Evolutionary conservation across 2,888 invertebrate species (phyloP).

Genomic region (Thereva unica): DNA sequence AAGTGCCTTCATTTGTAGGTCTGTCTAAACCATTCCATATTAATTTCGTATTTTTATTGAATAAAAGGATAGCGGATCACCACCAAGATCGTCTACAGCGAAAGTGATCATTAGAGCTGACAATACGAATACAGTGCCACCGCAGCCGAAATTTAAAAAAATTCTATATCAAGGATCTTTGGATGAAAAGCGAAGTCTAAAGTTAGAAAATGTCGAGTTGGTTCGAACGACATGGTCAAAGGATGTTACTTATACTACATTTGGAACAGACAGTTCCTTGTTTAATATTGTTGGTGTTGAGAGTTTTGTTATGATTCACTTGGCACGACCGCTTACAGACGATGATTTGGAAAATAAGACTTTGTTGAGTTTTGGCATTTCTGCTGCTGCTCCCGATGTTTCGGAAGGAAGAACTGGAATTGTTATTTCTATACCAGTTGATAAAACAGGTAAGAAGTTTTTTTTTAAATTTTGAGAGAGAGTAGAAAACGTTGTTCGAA

Average conservation of each 20-base stretch:
- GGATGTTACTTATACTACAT: slow-evolving; percentile 41
- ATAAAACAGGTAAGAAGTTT: neutral
- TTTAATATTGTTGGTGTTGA: slow-evolving; percentile 41
- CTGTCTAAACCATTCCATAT: slow-evolving; percentile 7
- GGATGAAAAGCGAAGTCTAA: slow-evolving; percentile 35
- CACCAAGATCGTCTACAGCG: slow-evolving; percentile 42
- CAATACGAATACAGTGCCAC: slow-evolving; percentile 41
- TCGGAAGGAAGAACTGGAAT: slow-evolving; percentile 41
- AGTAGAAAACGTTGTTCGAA: too few species aligned
- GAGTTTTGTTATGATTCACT: slow-evolving; percentile 39
- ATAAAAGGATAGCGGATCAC: slow-evolving; percentile 45
- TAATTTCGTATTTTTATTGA: neutral
- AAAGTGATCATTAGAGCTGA: slow-evolving; percentile 44
- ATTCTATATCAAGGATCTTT: slow-evolving; percentile 35
- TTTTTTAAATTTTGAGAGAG: too few species aligned
- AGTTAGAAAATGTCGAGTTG: slow-evolving; percentile 38
- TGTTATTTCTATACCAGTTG: slow-evolving; percentile 41
- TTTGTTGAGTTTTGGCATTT: slow-evolving; percentile 41
- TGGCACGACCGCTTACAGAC: slow-evolving; percentile 31
- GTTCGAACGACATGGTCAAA: slow-evolving; percentile 40
- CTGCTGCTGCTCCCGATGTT: slow-evolving; percentile 41
- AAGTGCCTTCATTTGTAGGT: slow-evolving; percentile 15
- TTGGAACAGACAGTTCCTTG: slow-evolving; percentile 34
- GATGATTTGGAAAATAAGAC: slow-evolving; percentile 39
- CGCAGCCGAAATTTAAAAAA: slow-evolving; percentile 43